Evolutionary conservation across 2,888 invertebrate species (phyloP).

Genomic region (Nomada fabriciana): DNA sequence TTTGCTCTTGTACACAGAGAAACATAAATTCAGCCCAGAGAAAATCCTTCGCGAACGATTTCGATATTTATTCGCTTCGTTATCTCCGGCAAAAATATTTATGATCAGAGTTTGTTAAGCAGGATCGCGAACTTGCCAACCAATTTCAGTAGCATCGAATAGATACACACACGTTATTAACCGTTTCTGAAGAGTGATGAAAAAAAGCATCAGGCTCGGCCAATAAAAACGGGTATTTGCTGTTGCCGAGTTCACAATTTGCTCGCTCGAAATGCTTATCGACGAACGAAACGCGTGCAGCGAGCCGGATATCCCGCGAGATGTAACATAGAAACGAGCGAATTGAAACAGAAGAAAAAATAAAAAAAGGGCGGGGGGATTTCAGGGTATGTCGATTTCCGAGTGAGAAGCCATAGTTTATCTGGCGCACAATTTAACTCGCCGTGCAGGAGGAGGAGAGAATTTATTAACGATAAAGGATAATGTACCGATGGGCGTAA

Average conservation of each 20-base stretch:
- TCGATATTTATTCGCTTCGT: background rate
- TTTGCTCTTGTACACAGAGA: background rate
- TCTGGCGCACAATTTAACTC: conserved; percentile 12
- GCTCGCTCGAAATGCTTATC: conserved; percentile 4
- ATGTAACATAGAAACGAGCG: background rate
- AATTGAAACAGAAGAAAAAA: conserved; percentile 18
- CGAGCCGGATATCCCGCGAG: conserved; percentile 12
- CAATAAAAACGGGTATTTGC: conserved; percentile 11
- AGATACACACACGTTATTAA: background rate
- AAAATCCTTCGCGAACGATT: background rate
- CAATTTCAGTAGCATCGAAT: background rate
- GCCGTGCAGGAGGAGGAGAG: conserved; percentile 14
- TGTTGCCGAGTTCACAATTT: conserved; percentile 18
- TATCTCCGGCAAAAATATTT: background rate
- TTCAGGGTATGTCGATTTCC: conserved; percentile 11
- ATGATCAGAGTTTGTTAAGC: background rate
- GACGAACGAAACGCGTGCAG: conserved; percentile 2
- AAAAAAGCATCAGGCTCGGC: background rate
- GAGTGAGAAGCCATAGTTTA: conserved; percentile 19
- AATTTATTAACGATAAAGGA: conserved; percentile 71
- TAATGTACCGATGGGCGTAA: conserved; percentile 58
- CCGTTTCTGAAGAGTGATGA: background rate
- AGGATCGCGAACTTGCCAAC: background rate
- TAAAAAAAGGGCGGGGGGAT: background rate
- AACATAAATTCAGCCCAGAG: background rate